Evolutionary conservation across 2,797 vertebrate genomes (phyloP), one percentile per base, ranked within the genome.

Genomic region (Diplodus puntazzo): DNA sequence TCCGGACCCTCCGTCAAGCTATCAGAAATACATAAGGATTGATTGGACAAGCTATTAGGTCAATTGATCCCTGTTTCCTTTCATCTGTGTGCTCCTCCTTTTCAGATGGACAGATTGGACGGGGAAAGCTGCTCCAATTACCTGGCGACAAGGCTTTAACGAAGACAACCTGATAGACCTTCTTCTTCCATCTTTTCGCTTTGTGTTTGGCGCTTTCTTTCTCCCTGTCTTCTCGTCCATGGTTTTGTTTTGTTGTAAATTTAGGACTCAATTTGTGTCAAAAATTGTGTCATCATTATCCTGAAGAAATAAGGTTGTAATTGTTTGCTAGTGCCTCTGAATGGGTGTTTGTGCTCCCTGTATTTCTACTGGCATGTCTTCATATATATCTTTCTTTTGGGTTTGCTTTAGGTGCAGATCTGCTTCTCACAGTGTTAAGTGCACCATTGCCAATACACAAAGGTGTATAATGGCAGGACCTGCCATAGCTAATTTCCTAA

Each of bases 41-140:
- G 93, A 94, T 89, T 86, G 84, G 86, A 84, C 86, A 79, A 92
- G 90, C 92, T 90, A 92, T 92, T 92, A 93, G 90, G 89, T 91
- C 89, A 92, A 92, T 92, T 93, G 92, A 94, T 94, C 87, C 74
- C 63, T 82, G 89, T 79, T 93, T 91, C 84, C 86, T 93, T 90
- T 92, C 90, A 91, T 92, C 88, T 85, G 62, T 48, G 73, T 53
- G 69, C 83, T 72, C 69, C 80, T 84, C 58, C 69, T 79, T 91
- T 84, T 86, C 82, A 88, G 85, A 88, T 50, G 57, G 83, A 90
- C 87, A 84, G 78, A 73, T 81, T 83, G 83, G 84, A 88, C 54
- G 53, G 80, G 75, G 52, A 78, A 80, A 85, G 69, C 79, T 66
- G 34, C 66, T 78, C 66, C 82, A 89, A 90, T 87, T 90, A 93